These are phyloP conservation scores for Corella eumyota DNA, from an alignment of 23 tunicate genomes.

Conservation along the genomic window DNA sequence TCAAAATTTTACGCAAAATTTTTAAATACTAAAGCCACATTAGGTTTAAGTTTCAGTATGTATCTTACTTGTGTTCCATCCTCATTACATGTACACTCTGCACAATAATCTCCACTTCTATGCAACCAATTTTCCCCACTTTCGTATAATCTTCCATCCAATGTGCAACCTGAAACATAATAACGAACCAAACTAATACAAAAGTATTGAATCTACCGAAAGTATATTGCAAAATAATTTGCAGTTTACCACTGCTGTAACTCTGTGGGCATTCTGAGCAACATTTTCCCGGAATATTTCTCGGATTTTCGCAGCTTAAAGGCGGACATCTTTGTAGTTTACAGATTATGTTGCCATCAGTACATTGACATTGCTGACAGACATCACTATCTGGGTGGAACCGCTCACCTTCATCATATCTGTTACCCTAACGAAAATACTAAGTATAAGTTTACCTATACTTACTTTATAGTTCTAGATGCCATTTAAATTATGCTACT, in stretches of 20 bases:
- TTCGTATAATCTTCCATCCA: constrained; percentile 15
- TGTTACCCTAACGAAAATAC: constrained; percentile 20
- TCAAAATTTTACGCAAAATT: too few species aligned
- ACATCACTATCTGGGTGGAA: constrained; percentile 30
- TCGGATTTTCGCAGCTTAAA: constrained; percentile 40
- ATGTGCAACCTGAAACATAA: constrained; percentile 31
- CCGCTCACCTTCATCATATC: constrained; percentile 31
- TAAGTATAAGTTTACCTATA: background rate
- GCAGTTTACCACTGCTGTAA: constrained; percentile 14
- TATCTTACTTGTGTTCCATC: constrained; percentile 48
- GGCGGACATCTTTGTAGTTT: constrained; percentile 30
- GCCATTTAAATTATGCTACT: background rate
- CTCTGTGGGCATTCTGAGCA: constrained; percentile 56
- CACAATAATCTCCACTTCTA: constrained; percentile 17
- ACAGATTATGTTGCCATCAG: constrained; percentile 42
- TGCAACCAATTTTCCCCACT: constrained; percentile 46
- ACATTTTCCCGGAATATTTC: constrained; percentile 23
- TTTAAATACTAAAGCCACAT: background rate
- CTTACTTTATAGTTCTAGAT: background rate
- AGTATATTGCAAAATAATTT: too few species aligned
- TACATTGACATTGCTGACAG: constrained; percentile 56
- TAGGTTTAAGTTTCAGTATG: too few species aligned
- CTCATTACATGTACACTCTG: constrained; percentile 42
- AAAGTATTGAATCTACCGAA: too few species aligned
- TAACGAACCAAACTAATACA: background rate